Percentiles rank a stretch among this genome's conserved stretches.
These are phyloP conservation scores for Gambusia affinis DNA, from an alignment of 2,113 vertebrate species.

Conservation along the genomic window DNA sequence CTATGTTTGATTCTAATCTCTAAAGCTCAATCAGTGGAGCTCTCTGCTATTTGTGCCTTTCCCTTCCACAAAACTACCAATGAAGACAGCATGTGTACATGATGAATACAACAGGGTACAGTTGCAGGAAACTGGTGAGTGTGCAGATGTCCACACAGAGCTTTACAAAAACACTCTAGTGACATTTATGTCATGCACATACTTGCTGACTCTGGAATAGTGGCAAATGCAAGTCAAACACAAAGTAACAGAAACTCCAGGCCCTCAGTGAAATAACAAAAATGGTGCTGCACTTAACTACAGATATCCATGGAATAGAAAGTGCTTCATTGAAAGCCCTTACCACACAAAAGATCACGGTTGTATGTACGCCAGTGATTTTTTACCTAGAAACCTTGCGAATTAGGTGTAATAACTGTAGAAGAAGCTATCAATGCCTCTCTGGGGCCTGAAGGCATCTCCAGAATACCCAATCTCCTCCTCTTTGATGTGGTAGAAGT, in stretches of 20 bases:
- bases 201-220: not conserved
- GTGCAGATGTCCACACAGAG: not conserved
- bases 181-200: not conserved
- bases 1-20: constrained; percentile 49
- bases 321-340: not conserved
- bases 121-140: not conserved
- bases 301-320: not conserved
- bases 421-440: not conserved
- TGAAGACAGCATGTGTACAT: not conserved
- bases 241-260: not conserved
- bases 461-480: not conserved
- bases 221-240: not conserved
- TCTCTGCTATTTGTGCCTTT: not conserved
- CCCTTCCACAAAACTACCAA: not conserved
- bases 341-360: not conserved
- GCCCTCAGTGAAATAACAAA: not conserved
- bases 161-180: not conserved
- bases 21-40: constrained; percentile 19
- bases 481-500: not conserved
- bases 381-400: not conserved
- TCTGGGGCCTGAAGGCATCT: not conserved
- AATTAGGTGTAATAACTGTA: not conserved
- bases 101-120: not conserved
- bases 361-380: too few species aligned
- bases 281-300: not conserved